phyloP scores from a whole-genome alignment of 2,888 invertebrate species.

The Hirtodrosophila alboralis region DNA sequence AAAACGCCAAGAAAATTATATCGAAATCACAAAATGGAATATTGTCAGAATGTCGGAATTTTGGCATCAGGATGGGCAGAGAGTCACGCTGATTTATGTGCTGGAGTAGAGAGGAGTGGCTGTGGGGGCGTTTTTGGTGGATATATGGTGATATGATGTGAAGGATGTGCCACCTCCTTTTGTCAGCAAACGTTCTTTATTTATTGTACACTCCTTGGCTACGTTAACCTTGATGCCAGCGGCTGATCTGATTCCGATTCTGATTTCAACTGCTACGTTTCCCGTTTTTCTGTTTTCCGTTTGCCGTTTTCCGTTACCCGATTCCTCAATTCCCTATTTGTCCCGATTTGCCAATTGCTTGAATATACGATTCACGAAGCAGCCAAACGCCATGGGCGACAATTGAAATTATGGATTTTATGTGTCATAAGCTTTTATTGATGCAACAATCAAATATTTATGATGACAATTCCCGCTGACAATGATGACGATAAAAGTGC shows the following conservation, averaged over 20 bases:
- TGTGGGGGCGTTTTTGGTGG: background rate
- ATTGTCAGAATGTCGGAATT: slow-evolving; percentile 13
- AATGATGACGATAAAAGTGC: slow-evolving; percentile 76
- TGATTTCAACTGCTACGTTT: slow-evolving; percentile 24
- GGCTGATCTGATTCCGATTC: slow-evolving; percentile 47
- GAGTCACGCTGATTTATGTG: slow-evolving; percentile 39
- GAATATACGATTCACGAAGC: background rate
- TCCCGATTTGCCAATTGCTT: background rate
- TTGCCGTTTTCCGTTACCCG: background rate
- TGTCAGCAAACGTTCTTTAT: slow-evolving; percentile 34
- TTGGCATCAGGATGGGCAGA: slow-evolving; percentile 23
- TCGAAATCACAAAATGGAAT: slow-evolving; percentile 23
- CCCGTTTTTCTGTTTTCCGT: slow-evolving; percentile 8
- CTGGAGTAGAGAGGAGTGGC: background rate
- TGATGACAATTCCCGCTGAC: slow-evolving; percentile 78
- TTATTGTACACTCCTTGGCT: slow-evolving; percentile 43
- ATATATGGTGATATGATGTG: slow-evolving; percentile 4
- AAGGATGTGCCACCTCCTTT: slow-evolving; percentile 11
- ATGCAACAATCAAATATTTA: slow-evolving; percentile 80
- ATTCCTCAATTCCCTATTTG: background rate
- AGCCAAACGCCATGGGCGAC: slow-evolving; percentile 55
- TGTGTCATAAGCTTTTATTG: slow-evolving; percentile 79
- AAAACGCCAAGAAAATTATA: background rate
- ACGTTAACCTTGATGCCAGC: slow-evolving; percentile 51
- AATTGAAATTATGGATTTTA: slow-evolving; percentile 79